A percentile compares a stretch with the other conserved stretches of the same genome.
phyloP scores from a whole-genome alignment of 2,797 vertebrate species.

The Pipistrellus pipistrellus region DNA sequence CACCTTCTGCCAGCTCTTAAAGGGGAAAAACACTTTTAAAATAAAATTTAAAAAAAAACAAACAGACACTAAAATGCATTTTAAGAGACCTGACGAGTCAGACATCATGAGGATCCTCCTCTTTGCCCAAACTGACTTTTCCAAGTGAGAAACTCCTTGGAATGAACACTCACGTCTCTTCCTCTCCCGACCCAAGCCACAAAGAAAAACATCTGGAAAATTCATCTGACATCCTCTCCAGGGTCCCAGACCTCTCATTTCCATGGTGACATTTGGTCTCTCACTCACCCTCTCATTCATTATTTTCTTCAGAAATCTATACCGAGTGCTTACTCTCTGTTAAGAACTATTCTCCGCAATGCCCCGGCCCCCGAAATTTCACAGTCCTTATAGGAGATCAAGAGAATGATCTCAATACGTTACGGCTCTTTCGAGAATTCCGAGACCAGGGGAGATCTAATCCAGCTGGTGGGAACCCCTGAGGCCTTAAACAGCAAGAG shows the following conservation, averaged over 20 bases:
- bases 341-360: not conserved
- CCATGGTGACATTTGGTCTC: not conserved
- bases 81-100: not conserved
- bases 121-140: not conserved
- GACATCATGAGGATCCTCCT: too few species aligned
- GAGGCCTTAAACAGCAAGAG: not conserved
- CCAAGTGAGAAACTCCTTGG: not conserved
- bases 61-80: not conserved
- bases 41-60: not conserved
- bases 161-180: not conserved
- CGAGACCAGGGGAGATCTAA: not conserved
- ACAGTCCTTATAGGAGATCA: not conserved
- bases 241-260: not conserved
- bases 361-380: not conserved
- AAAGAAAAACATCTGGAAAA: not conserved
- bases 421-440: not conserved
- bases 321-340: not conserved
- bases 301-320: not conserved
- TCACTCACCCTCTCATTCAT: not conserved
- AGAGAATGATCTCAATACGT: accelerated
- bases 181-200: not conserved
- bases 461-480: not conserved
- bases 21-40: not conserved
- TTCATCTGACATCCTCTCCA: not conserved
- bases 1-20: not conserved